Base-by-base conservation (phyloP, 2,888 invertebrate genomes). In the Sarcophaga carnaria region DNA sequence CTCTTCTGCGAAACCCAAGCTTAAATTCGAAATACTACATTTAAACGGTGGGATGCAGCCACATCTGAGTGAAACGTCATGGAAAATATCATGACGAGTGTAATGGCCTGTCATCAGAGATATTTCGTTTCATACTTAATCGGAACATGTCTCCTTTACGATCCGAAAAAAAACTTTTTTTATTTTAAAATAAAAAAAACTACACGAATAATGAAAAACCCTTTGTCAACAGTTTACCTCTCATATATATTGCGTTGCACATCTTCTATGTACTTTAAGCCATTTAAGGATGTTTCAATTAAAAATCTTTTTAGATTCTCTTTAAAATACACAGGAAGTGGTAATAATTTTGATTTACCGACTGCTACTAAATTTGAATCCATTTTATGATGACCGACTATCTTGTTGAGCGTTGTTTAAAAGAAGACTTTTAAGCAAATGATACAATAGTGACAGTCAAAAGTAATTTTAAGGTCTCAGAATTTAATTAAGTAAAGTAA, bases 241-340 rank as follows among this genome's bases (percentile, higher is more conserved):
- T 88, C 88, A 66, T 64, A 83, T 60, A 83, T 49, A n/a, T 25
- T 80, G 1, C 85, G 83, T 3, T 71, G 20, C 5, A 62, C 37
- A 67, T 86, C 83, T 12, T 20, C 25, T 4, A 86, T 69, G 22
- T 88, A 88, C 45, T 86, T 88, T 22, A 88, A 78, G 17, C 88
- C 88, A 64, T 86, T 81, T 45, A 87, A 64, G 11, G 81, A 81
- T 17, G 84, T 84, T 79, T 85, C 87, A 3, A 60, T 5, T 10
- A 82, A 49, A 80, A 80, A 85, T 70, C 70, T 72, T 77, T 54
- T 82, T 1, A 77, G 1, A 66, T 85, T 87, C 69, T 77, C 63
- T 20, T 69, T 72, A 72, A 85, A 85, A 74, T 83, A 83, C 4
- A 63, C n/a, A 27, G 67, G 49, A 1, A 85, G 47, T 27, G 84